Base-by-base conservation (phyloP, 2,113 vertebrate genomes). In the Callionymus lyra region DNA sequence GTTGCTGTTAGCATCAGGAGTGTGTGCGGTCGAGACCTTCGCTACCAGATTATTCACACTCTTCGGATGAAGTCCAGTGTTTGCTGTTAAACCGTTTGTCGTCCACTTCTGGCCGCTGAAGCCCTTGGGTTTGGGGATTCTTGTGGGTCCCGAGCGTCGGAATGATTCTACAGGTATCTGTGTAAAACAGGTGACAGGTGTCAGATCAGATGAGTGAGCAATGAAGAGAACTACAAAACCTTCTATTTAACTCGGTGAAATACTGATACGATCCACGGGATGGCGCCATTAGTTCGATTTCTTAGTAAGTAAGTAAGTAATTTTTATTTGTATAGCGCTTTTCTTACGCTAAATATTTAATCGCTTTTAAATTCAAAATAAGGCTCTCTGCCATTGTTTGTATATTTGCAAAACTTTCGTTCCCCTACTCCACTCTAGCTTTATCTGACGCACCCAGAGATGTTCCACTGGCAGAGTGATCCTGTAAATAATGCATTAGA, bases 71-170 rank as follows among this genome's bases (percentile, higher is more conserved):
- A 27, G 21, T 27, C 4, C 21, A 8, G 21, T 27, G 21, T 27
- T 27, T 27, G 21, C 21, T 5, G 21, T 27, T 27, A 8, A 27
- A 27, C 21, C 21, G 8, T 27, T 52, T 64, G 55, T 70, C 12
- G 80, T 70, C 61, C 71, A 62, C 68, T 87, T 89, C 48, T 75
- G 79, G 59, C 79, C 60, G 45, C 47, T 52, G 27, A 12, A 77
- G 49, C 86, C 55, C 74, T 89, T 96, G 21, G 87, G 85, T 84
- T 91, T 93, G 56, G 92, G 91, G 53, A 91, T 94, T 48, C 83
- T 72, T 27, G 88, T 89, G 34, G 91, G 91, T 44, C 83, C 65
- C 47, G 85, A 80, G n/a, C 64, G 82, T 38, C 63, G 84, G 65
- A 84, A 84, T 15, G 76, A 69, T 82, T 86, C 77, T 9, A 86